These are phyloP conservation scores for Lepus europaeus DNA, from an alignment of 2,113 vertebrate species.

Conservation along the genomic window DNA sequence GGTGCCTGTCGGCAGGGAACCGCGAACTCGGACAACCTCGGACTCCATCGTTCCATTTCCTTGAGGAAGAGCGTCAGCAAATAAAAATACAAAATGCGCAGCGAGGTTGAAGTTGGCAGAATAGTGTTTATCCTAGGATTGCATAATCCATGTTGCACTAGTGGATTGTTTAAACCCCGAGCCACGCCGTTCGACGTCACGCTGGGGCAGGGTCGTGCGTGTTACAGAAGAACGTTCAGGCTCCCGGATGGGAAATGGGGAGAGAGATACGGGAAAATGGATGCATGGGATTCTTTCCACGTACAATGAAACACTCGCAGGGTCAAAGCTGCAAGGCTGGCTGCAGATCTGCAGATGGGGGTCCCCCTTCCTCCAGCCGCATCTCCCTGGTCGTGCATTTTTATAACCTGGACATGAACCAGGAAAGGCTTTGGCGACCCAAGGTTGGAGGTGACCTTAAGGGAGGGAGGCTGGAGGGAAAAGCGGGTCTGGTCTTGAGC, in stretches of 20 bases:
- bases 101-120: neutral
- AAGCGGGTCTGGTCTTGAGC: neutral
- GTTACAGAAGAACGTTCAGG: neutral
- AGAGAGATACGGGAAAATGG: neutral
- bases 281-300: accelerated
- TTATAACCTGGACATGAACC: neutral
- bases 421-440: neutral
- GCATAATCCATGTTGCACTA: neutral
- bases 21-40: too few relatives aligned
- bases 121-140: neutral
- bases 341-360: accelerated
- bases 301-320: neutral
- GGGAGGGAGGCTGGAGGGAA: neutral
- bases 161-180: neutral
- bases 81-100: neutral
- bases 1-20: neutral
- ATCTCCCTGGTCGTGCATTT: neutral
- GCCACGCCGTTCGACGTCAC: neutral
- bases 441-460: neutral
- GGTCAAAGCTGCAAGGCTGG: slow-evolving; percentile 29
- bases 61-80: neutral
- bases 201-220: neutral
- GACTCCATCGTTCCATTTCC: too few relatives aligned
- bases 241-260: neutral
- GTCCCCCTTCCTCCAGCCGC: neutral